phyloP scores from a whole-genome alignment of 2,113 vertebrate species.

The Tamias sibiricus region DNA sequence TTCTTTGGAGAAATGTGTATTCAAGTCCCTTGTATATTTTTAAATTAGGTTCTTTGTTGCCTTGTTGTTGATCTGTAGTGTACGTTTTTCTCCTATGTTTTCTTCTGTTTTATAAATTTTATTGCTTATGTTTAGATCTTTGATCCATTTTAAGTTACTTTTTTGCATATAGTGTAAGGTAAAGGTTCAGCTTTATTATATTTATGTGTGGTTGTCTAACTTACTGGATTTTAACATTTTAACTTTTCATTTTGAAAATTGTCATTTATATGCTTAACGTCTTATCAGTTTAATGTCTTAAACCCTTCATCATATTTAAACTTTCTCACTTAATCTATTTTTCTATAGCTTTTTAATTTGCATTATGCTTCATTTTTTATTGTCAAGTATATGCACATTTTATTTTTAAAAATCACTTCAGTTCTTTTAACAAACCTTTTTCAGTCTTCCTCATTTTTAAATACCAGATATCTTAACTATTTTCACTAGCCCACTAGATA shows the following conservation, averaged over 20 bases:
- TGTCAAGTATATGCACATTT: not conserved
- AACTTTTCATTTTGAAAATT: slow-evolving; percentile 7
- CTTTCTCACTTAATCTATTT: not conserved
- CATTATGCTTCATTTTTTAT: not conserved
- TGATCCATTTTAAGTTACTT: not conserved
- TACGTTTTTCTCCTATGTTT: not conserved
- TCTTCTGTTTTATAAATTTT: not conserved
- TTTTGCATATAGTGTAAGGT: not conserved
- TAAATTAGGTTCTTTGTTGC: not conserved
- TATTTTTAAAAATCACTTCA: not conserved
- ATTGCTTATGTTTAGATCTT: not conserved
- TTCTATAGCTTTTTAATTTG: not conserved
- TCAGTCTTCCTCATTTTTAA: not conserved
- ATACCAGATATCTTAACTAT: not conserved
- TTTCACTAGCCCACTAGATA: not conserved
- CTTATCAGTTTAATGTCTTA: not conserved
- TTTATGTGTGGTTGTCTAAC: not conserved
- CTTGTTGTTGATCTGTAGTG: not conserved
- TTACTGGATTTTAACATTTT: slow-evolving; percentile 16
- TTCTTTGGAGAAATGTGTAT: not conserved
- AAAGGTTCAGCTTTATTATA: not conserved
- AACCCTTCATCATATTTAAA: not conserved
- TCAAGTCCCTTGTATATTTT: not conserved
- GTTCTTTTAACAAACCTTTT: not conserved
- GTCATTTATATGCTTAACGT: not conserved